These are phyloP conservation scores for Panurus biarmicus DNA, from an alignment of 2,113 vertebrate genomes.

Conservation along the genomic window DNA sequence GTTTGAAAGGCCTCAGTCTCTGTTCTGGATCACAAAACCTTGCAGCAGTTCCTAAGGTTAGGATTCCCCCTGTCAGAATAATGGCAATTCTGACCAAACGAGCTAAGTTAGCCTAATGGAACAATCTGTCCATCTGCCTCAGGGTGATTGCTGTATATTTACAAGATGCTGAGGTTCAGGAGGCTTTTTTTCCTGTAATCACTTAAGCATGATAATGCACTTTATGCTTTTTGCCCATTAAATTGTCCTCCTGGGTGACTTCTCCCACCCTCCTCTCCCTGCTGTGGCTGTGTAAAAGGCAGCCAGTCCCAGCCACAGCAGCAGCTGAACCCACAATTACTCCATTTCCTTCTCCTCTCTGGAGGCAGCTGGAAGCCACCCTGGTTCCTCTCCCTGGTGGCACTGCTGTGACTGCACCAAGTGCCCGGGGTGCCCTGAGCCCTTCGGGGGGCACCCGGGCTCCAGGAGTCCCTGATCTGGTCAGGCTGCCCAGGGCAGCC, in stretches of 20 bases:
- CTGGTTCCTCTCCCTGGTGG: background rate
- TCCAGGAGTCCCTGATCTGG: background rate
- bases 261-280: background rate
- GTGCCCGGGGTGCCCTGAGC: background rate
- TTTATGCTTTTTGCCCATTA: background rate
- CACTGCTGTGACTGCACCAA: background rate
- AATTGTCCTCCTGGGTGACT: background rate
- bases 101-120: background rate
- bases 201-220: background rate
- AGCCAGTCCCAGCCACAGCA: background rate
- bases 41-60: background rate
- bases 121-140: background rate
- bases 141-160: background rate
- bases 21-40: background rate
- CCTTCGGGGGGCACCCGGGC: background rate
- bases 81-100: background rate
- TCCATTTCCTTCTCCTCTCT: background rate
- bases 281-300: background rate
- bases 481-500: background rate
- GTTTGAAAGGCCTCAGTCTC: background rate
- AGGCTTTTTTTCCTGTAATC: background rate
- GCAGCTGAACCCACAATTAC: background rate
- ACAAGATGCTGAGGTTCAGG: background rate
- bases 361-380: too few species aligned
- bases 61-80: background rate